phyloP scores from a whole-genome alignment of 2,888 invertebrate genomes.

The Tachina lurida region DNA sequence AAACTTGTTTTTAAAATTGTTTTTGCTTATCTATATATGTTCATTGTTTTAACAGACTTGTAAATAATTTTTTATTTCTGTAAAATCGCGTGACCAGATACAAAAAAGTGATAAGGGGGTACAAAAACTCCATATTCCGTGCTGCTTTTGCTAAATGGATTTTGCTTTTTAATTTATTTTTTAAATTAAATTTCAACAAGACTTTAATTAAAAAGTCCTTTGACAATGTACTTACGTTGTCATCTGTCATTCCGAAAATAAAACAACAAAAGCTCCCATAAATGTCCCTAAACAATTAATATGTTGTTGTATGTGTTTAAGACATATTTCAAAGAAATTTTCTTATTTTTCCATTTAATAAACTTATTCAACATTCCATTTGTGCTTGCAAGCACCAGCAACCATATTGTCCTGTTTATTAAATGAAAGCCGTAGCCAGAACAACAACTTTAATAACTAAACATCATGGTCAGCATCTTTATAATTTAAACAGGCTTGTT shows the following conservation, averaged over 20 bases:
- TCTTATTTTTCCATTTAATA: conserved; percentile 21
- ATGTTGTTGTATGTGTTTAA: conserved; percentile 37
- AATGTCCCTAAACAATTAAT: conserved; percentile 54
- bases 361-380: conserved; percentile 58
- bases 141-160: neutral
- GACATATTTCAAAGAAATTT: conserved; percentile 40
- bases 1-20: too few relatives aligned
- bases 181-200: too few relatives aligned
- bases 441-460: neutral
- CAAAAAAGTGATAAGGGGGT: too few relatives aligned
- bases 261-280: conserved; percentile 4
- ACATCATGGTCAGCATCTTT: conserved; percentile 55
- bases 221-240: neutral
- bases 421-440: conserved; percentile 47
- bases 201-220: neutral
- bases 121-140: too few relatives aligned
- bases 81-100: too few relatives aligned
- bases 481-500: conserved; percentile 59
- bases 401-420: conserved; percentile 50
- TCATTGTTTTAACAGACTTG: too few relatives aligned
- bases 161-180: neutral
- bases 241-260: neutral
- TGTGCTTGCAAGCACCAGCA: conserved; percentile 15
- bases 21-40: too few relatives aligned
- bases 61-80: too few relatives aligned